Base-by-base conservation (phyloP, 2,888 invertebrate species). In the Dugesia japonica region DNA sequence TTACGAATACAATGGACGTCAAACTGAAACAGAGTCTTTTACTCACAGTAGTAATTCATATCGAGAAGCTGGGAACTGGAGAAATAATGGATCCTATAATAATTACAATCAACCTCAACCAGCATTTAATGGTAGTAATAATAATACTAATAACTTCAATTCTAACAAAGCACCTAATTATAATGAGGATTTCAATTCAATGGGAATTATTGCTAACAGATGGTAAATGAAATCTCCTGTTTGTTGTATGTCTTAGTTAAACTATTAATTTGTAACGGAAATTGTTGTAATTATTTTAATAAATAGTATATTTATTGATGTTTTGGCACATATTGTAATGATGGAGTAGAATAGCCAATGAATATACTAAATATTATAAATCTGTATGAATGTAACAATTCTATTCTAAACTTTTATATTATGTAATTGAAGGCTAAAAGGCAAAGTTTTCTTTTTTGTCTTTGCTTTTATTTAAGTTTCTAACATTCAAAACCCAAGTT, bases 161-260 rank as follows among this genome's bases (percentile, higher is more conserved):
- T n/a, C 56, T 13, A 56, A 4, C 7, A 56, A 56, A 56, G 7
- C 56, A 13, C 17, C n/a, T n/a, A 56, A 56, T 56, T 56, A 56
- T 56, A 56, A 56, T 56, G 56, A 56, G 1, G 56, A 56, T 23
- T 56, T 20, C 23, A 56, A 56, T 56, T 56, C 56, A 4, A n/a
- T 56, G n/a, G 56, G 56, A 56, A 56, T 56, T n/a, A 56, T 56
- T 56, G 56, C 56, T 23, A 56, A 56, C 17, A 56, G 56, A 56
- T 56, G 56, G 56, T 56, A 56, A 23, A 56, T 56, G 4, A 9
- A 20, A 7, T n/a, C 7, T n/a, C 4, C 4, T 56, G 1, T n/a
- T 56, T 56, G 56, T 56, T 56, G n/a, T 56, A 56, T 23, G 56
- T 23, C n/a, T 1, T 56, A 56, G 56, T 56, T 56, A 9, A 20